Percentiles rank a stretch among this genome's conserved stretches.
Conservation (phyloP, 2,797 vertebrate genomes). For the Chrosomus eos region DNA sequence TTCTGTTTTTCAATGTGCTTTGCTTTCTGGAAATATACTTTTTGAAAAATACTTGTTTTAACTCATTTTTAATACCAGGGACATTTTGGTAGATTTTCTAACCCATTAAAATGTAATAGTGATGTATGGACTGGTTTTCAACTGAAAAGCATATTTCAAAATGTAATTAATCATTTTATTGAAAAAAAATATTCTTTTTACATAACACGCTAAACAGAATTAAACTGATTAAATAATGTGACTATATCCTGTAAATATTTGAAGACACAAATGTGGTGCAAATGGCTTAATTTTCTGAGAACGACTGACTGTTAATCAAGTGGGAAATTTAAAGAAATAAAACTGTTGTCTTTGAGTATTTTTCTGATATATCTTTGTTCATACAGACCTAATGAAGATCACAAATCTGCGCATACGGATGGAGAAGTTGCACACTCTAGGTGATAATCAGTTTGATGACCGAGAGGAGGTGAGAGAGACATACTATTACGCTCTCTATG, state of each 20-base stretch:
- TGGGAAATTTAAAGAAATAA: background rate
- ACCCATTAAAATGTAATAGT: background rate
- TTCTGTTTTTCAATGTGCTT: background rate
- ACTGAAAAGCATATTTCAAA: background rate
- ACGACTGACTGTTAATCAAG: background rate
- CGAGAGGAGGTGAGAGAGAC: slow-evolving; percentile 92
- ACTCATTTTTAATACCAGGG: too few species aligned
- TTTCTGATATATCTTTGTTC: slow-evolving; percentile 7
- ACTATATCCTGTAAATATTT: too few species aligned
- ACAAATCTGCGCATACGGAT: slow-evolving; percentile 93
- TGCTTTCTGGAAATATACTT: too few species aligned
- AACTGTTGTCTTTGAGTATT: background rate
- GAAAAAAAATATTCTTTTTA: too few species aligned
- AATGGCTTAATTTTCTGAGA: background rate
- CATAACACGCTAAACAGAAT: background rate
- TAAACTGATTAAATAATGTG: background rate
- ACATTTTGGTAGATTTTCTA: too few species aligned
- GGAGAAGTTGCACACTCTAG: slow-evolving; percentile 89
- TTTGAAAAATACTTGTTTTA: too few species aligned
- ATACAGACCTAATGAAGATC: slow-evolving; percentile 91
- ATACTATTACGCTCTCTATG: slow-evolving; percentile 94
- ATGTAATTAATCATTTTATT: background rate
- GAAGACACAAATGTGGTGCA: background rate
- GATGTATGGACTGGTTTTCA: background rate
- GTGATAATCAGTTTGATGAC: slow-evolving; percentile 91